Evolutionary conservation across 2,113 vertebrate species (phyloP), one percentile per base, ranked within the genome.

Genomic region (Sylvilagus bachmani): DNA sequence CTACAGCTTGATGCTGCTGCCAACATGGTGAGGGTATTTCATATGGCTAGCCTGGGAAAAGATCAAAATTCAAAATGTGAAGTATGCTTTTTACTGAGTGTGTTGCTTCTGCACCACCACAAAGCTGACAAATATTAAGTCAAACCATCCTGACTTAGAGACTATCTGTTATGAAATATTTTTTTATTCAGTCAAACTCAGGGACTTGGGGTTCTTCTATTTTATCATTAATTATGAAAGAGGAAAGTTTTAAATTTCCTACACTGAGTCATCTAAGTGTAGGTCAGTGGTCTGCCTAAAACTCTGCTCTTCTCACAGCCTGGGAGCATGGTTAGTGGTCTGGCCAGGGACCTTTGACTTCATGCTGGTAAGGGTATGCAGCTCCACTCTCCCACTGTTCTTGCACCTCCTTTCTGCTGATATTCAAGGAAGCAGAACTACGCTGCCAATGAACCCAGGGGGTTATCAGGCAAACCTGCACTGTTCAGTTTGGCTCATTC

Each of bases 391-490:
- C 11, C 11, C 44, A 2, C 8, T 73, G 16, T 11, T 8, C 29
- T 29, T n/a, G 51, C 13, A 21, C 7, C 9, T 5, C 24, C 16
- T 7, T 58, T 38, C 24, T 44, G 22, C 33, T 62, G 29, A 31
- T 14, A 21, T 31, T 66, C 36, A 22, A 8, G 25, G 25, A 62
- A 58, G 33, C 12, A 31, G 22, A 27, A 22, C 22, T 69, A 53
- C 21, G 0, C 13, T 66, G 11, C 13, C 33, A 3, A 13, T 22
- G 6, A n/a, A 25, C 21, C 1, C 7, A 22, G 22, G 31, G n/a
- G 29, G 78, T 84, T 31, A 44, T 21, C 9, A 67, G 64, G 22
- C 49, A 66, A 38, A 58, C n/a, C 1, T 9, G 53, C 44, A 85
- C 71, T 36, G n/a, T 10, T 73, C 0, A 2, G 3, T 16, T 31